phyloP scores from a whole-genome alignment of 2,888 invertebrate species.

The Orthonevra nobilis region DNA sequence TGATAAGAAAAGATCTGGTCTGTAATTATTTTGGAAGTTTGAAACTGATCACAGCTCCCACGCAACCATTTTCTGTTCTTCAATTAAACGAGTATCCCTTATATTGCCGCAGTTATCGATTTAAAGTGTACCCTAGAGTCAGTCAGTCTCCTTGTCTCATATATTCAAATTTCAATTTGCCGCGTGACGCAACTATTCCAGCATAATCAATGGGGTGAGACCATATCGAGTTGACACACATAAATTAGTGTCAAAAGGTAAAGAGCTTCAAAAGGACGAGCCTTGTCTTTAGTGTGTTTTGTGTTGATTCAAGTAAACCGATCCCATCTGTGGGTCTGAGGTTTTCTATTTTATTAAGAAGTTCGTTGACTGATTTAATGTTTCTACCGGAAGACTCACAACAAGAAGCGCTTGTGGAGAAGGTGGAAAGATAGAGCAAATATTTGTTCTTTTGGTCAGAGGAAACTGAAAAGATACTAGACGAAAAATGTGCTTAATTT shows the following conservation, averaged over 20 bases:
- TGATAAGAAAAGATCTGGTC: too few species aligned
- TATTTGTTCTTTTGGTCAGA: too few species aligned
- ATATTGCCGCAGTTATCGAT: not conserved
- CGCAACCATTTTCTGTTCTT: too few species aligned
- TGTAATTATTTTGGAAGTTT: too few species aligned
- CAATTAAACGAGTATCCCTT: not conserved
- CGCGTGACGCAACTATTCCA: constrained; percentile 15
- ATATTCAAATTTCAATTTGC: not conserved
- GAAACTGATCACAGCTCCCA: constrained; percentile 10
- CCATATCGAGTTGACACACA: constrained; percentile 39
- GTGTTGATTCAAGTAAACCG: constrained; percentile 35
- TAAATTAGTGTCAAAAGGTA: constrained; percentile 51
- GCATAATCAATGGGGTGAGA: constrained; percentile 28
- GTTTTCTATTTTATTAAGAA: not conserved
- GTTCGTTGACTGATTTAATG: constrained; percentile 39
- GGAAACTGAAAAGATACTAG: too few species aligned
- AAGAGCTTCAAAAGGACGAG: not conserved
- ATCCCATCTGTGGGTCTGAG: not conserved
- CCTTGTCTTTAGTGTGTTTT: constrained; percentile 25
- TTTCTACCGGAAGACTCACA: too few species aligned
- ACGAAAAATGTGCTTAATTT: too few species aligned
- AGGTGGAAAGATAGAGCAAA: too few species aligned
- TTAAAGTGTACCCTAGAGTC: constrained; percentile 17
- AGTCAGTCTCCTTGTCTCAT: not conserved
- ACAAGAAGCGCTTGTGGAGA: too few species aligned